Conservation (phyloP, 2,888 invertebrate species). For the Alviniconcha strummeri region DNA sequence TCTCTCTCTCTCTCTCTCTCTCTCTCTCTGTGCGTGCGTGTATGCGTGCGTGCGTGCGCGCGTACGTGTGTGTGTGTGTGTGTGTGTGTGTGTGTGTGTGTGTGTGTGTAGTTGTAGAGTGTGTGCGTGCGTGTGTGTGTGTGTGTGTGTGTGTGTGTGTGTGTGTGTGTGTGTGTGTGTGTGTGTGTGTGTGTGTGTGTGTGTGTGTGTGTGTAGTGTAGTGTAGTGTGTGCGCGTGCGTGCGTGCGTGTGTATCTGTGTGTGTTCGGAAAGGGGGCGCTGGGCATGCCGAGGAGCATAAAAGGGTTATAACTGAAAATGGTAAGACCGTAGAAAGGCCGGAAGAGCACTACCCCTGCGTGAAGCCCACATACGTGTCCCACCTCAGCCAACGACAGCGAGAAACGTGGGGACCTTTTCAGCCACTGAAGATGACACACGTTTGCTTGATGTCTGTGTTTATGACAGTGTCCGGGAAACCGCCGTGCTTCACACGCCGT, state of each 20-base stretch:
- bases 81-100: conserved; percentile 4
- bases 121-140: not conserved
- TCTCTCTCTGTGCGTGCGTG: not conserved
- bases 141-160: not conserved
- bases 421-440: too few relatives aligned
- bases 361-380: too few relatives aligned
- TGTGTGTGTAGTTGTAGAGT: conserved; percentile 1
- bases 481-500: too few relatives aligned
- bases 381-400: too few relatives aligned
- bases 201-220: too few relatives aligned
- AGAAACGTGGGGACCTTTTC: too few relatives aligned
- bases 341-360: too few relatives aligned
- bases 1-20: conserved; percentile 7
- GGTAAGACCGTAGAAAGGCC: too few relatives aligned
- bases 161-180: not conserved
- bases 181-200: not conserved
- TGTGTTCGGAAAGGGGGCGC: not conserved
- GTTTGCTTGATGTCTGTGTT: too few relatives aligned
- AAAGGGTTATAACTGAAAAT: not conserved
- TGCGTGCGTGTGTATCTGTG: too few relatives aligned
- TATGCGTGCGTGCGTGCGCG: not conserved
- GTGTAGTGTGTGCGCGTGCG: too few relatives aligned
- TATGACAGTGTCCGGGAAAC: too few relatives aligned
- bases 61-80: conserved; percentile 8
- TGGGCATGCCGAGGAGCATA: not conserved